Conservation (phyloP, 2,888 invertebrate genomes). For the Anticlea derivata region DNA sequence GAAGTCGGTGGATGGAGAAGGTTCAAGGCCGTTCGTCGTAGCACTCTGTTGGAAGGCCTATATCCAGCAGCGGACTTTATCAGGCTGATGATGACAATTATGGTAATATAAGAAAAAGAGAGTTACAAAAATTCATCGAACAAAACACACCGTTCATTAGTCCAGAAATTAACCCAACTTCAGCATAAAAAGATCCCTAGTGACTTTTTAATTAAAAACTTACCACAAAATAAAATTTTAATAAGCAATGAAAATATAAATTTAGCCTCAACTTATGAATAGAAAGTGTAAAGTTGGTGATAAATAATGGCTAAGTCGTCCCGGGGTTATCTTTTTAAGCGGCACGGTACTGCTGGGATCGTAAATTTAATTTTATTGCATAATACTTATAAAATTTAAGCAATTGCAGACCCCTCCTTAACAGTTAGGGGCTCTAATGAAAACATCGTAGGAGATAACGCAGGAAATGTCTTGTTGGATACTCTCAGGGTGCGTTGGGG, state of each 20-base stretch:
- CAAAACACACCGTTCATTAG: conserved; percentile 10
- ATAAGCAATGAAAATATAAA: conserved; percentile 56
- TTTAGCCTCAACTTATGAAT: conserved; percentile 59
- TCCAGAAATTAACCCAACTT: conserved; percentile 10
- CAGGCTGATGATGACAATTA: no score
- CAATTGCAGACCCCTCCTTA: conserved; percentile 46
- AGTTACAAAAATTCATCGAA: neutral
- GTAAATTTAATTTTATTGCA: conserved; percentile 68
- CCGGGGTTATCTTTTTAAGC: conserved; percentile 65
- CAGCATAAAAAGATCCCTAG: conserved; percentile 15
- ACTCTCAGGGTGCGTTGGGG: conserved; percentile 28
- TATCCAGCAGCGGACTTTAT: no score
- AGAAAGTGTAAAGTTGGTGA: conserved; percentile 55
- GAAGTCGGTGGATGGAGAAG: no score
- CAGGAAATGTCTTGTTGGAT: conserved; percentile 32
- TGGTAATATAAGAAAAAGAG: no score
- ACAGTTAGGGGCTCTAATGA: conserved; percentile 33
- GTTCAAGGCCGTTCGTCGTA: no score
- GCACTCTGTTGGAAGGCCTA: no score
- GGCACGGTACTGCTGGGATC: conserved; percentile 49
- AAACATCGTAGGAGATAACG: conserved; percentile 35
- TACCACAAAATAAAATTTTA: conserved; percentile 49
- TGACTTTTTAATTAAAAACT: conserved; percentile 40
- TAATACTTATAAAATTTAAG: conserved; percentile 59
- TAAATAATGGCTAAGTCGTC: conserved; percentile 65